Evolutionary conservation across 2,797 vertebrate species (phyloP), one percentile per base, ranked within the genome.

Genomic region (Glyptemys insculpta): DNA sequence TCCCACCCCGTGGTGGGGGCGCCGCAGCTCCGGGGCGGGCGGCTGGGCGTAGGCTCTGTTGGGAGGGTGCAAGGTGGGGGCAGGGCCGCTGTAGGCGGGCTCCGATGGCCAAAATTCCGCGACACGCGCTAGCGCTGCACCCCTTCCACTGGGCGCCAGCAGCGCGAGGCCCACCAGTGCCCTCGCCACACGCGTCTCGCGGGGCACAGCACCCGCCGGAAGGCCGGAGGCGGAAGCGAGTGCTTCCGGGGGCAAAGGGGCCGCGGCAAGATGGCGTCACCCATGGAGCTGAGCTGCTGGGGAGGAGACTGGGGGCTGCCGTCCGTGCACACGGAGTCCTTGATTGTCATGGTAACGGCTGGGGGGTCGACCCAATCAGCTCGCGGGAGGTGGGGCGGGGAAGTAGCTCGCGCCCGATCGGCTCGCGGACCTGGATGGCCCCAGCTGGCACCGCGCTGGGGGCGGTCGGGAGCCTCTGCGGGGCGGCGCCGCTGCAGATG

Each of bases 241-340:
- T 4, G 12, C 23, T 29, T n/a, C 31, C 94, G 95, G 91, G 90
- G 47, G 37, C 11, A 92, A 95, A 85, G 89, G 94, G 91, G 91
- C 87, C 53, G 1, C 41, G 37, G 88, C 92, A 98, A 98, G 96
- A 99, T 99, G 99, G 99, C 99, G 98, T 98, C 99, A 94, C 98
- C 99, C 98, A 99, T 99, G 98, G 99, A 99, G 97, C 99, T 99
- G 96, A 98, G 98, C 90, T 99, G 99, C 97, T 99, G 99, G 99
- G 99, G 99, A 91, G 99, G 98, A 83, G 99, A 98, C 81, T 99
- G 99, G 99, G 99, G 99, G 81, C 97, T 99, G 89, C 99, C 99
- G 5, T 99, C 99, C 19, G 98, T 99, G 34, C 99, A 99, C 98
- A 98, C 98, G 78, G 99, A 99, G 94, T 99, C 98, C 34, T 98